phyloP scores from a whole-genome alignment of 2,797 vertebrate species.

The Pyrocephalus nanus region DNA sequence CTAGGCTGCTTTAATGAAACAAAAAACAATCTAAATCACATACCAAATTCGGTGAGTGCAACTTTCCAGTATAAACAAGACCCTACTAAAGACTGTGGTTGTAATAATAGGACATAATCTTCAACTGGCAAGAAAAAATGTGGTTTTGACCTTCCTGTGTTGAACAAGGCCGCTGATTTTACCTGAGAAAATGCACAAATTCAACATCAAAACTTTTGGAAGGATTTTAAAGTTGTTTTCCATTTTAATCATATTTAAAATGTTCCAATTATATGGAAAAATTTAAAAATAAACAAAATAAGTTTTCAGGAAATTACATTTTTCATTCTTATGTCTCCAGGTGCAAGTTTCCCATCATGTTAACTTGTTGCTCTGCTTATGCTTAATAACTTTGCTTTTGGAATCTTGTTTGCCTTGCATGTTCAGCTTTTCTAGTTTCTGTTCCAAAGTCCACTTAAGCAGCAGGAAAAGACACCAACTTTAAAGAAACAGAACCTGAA shows the following conservation, averaged over 20 bases:
- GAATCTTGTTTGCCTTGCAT: neutral
- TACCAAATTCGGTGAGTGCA: neutral
- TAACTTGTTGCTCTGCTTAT: neutral
- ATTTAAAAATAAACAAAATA: neutral
- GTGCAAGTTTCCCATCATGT: neutral
- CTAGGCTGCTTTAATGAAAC: neutral
- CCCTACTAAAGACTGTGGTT: neutral
- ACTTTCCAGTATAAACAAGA: neutral
- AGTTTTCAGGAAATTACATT: neutral
- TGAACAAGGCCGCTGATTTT: neutral
- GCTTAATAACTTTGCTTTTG: neutral
- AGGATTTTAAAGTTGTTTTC: neutral
- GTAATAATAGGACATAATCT: neutral
- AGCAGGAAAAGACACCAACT: neutral
- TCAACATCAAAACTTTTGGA: neutral
- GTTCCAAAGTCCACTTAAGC: constrained; percentile 25
- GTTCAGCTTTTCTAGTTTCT: neutral
- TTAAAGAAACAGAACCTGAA: neutral
- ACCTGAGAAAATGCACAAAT: neutral
- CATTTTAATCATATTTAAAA: neutral
- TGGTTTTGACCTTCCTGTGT: neutral
- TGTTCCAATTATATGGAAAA: neutral
- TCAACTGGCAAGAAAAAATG: neutral
- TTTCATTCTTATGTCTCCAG: neutral
- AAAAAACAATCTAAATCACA: neutral